A percentile compares a stretch with the other conserved stretches of the same genome.
These are phyloP conservation scores for Cephalopterus ornatus DNA, from an alignment of 2,113 vertebrate species.

Conservation along the genomic window DNA sequence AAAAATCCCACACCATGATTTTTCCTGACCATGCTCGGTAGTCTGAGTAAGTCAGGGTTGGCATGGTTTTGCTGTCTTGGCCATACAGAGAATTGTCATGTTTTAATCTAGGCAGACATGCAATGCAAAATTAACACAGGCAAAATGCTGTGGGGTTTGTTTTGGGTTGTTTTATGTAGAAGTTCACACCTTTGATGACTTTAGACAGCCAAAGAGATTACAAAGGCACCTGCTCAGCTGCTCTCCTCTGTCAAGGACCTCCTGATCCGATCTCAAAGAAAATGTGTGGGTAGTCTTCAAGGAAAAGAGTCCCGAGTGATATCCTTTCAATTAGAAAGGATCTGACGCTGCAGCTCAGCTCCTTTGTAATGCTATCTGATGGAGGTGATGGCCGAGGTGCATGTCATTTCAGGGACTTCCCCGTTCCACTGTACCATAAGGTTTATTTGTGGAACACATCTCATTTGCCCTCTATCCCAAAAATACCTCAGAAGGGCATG, in stretches of 20 bases:
- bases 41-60: not conserved
- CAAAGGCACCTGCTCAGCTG: constrained; percentile 9
- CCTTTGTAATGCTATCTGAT: constrained; percentile 7
- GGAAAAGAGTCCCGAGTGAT: not conserved
- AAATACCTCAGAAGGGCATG: constrained; percentile 14
- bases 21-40: not conserved
- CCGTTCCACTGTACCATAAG: not conserved
- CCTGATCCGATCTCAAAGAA: constrained; percentile 32
- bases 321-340: not conserved
- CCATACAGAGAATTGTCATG: not conserved
- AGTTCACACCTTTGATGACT: not conserved
- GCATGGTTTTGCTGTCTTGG: not conserved
- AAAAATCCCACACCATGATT: not conserved
- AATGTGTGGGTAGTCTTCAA: constrained; percentile 34
- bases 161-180: not conserved
- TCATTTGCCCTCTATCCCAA: not conserved
- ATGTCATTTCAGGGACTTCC: not conserved
- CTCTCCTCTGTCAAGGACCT: not conserved
- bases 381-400: not conserved
- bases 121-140: not conserved
- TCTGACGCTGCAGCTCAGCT: not conserved
- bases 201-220: not conserved
- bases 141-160: not conserved
- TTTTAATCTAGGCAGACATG: not conserved
- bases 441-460: not conserved